phyloP scores from a whole-genome alignment of 2,888 invertebrate genomes.

The Trileptium ribeirensis region DNA sequence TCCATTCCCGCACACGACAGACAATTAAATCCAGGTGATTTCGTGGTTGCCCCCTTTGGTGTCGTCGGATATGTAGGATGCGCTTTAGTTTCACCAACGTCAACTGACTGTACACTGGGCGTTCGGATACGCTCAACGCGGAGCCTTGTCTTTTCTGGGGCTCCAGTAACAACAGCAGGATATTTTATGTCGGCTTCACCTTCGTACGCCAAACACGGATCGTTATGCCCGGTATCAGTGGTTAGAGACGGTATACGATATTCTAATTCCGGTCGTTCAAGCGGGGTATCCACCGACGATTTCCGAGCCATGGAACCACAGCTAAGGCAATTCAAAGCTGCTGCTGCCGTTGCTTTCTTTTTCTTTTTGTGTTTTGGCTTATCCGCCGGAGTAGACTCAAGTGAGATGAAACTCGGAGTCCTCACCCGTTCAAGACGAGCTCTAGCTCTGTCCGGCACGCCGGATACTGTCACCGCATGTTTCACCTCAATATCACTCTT shows the following conservation, averaged over 20 bases:
- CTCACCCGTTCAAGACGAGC: neutral
- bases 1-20: neutral
- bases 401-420: neutral
- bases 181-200: neutral
- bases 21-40: neutral
- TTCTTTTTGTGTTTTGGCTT: neutral
- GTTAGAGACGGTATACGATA: neutral
- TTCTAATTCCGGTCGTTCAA: neutral
- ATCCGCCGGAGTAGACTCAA: neutral
- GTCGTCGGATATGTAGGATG: neutral
- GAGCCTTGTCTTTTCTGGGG: neutral
- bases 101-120: neutral
- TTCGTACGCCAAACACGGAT: neutral
- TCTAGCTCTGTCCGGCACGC: neutral
- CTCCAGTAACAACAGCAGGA: neutral
- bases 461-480: neutral
- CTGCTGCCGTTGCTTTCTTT: neutral
- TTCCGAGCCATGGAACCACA: neutral
- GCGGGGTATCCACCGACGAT: neutral
- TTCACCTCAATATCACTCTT: neutral
- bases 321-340: neutral
- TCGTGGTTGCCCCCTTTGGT: no score
- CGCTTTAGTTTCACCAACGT: neutral
- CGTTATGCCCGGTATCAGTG: neutral
- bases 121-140: neutral